phyloP scores from a whole-genome alignment of 2,113 vertebrate genomes.

The Alces alces region DNA sequence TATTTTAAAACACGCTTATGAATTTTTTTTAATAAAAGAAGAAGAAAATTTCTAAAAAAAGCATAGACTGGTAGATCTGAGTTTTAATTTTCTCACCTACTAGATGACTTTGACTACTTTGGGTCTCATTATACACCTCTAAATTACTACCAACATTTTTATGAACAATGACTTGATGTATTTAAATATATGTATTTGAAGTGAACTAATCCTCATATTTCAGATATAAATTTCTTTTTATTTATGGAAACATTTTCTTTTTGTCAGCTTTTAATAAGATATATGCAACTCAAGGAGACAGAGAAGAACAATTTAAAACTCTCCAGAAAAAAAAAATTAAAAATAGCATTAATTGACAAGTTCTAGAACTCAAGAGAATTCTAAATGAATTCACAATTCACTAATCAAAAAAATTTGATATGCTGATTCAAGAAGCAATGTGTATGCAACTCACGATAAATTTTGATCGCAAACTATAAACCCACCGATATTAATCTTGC shows the following conservation, averaged over 20 bases:
- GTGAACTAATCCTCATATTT: conserved; percentile 19
- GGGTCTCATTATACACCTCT: background rate
- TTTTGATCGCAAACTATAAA: background rate
- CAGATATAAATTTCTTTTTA: background rate
- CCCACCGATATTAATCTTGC: background rate
- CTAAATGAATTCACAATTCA: background rate
- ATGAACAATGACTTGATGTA: background rate
- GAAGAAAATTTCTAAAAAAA: conserved; percentile 26
- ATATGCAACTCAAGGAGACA: background rate
- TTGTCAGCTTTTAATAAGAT: background rate
- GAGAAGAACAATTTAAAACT: background rate
- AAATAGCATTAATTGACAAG: conserved; percentile 7
- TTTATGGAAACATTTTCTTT: background rate
- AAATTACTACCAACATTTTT: background rate
- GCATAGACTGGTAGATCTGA: background rate
- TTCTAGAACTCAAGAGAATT: conserved; percentile 29
- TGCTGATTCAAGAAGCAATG: background rate
- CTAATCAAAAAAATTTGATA: background rate
- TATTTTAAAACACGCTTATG: conserved; percentile 52
- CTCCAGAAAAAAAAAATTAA: background rate
- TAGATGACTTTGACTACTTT: background rate
- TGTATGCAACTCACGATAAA: background rate
- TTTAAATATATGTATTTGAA: conserved; percentile 16
- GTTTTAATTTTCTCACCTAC: conserved; percentile 43
- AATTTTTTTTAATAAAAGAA: background rate